Conservation (phyloP, 1,140 invertebrate species). For the Papilio aristodemus region DNA sequence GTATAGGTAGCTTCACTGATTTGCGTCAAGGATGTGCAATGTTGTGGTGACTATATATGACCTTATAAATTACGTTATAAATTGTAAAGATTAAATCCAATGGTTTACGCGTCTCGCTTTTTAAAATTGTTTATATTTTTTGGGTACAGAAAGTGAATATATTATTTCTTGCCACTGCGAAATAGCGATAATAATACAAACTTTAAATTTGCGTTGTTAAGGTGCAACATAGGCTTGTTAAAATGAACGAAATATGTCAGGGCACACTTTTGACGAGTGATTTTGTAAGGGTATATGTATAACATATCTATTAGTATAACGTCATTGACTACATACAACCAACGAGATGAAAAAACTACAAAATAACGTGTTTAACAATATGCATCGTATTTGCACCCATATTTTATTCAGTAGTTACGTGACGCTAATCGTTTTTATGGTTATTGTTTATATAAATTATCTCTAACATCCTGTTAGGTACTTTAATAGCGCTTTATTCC, state of each 20-base stretch:
- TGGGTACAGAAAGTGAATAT: no score
- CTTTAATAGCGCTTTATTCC: slow-evolving; percentile 21
- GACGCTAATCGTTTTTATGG: slow-evolving; percentile 16
- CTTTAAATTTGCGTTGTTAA: no score
- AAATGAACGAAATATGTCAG: no score
- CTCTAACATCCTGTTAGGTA: slow-evolving; percentile 29
- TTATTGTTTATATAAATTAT: slow-evolving; percentile 25
- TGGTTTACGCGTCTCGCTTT: no score
- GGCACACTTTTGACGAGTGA: no score
- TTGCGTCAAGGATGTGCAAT: slow-evolving; percentile 13
- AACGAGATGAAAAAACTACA: no score
- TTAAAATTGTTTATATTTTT: neutral
- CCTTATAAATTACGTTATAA: neutral
- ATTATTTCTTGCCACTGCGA: no score
- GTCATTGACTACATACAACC: no score
- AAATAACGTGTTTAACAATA: neutral
- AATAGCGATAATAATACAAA: no score
- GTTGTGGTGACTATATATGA: neutral
- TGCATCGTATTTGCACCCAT: neutral
- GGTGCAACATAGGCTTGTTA: no score
- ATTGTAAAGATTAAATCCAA: neutral
- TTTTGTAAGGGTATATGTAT: no score
- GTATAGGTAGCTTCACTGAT: slow-evolving; percentile 33
- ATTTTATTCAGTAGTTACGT: slow-evolving; percentile 13
- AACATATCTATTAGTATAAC: no score